Evolutionary conservation across 2,113 vertebrate species (phyloP), one percentile per base, ranked within the genome.

Genomic region (Callopanchax toddi): DNA sequence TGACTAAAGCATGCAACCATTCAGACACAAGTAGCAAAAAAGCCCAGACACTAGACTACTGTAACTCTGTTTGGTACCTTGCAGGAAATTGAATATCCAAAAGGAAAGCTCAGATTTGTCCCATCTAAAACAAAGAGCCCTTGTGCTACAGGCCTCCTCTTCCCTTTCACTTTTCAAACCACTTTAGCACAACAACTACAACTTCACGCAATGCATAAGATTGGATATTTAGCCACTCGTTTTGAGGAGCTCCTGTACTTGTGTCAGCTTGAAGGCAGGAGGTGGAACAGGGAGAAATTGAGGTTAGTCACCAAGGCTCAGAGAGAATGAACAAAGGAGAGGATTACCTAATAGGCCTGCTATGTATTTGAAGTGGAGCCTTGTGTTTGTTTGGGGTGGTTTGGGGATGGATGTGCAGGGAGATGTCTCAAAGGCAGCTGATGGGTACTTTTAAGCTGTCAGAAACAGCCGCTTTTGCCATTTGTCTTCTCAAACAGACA

Each of bases 311-410:
- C 80, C 86, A 79, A 93, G 91, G 88, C 89, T 88, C 84, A 87
- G 86, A 88, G 87, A 93, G 93, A 92, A 84, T 81, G 93, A 95
- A 94, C 93, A 95, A 94, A 93, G 87, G 91, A 89, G 89, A 92
- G 85, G 91, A 94, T 94, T 93, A 92, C 89, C 93, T 95, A 93
- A 94, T 91, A 93, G 91, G 93, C 89, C 91, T 90, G 91, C 88
- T 94, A 94, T 93, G 92, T 80, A 92, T 93, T 93, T 94, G 92
- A 96, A 94, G 92, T 89, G 78, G 75, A 91, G 91, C 86, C 89
- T 90, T 85, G 84, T 94, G 84, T 95, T 95, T 95, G 92, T 95
- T 94, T 94, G 88, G 91, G 89, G 86, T 91, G 83, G 85, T 89
- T 85, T 20, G 71, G 87, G 74, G 85, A 66, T 92, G 89, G 91